Evolutionary conservation across 2,797 vertebrate genomes (phyloP).

Genomic region (Threskiornis aethiopicus): DNA sequence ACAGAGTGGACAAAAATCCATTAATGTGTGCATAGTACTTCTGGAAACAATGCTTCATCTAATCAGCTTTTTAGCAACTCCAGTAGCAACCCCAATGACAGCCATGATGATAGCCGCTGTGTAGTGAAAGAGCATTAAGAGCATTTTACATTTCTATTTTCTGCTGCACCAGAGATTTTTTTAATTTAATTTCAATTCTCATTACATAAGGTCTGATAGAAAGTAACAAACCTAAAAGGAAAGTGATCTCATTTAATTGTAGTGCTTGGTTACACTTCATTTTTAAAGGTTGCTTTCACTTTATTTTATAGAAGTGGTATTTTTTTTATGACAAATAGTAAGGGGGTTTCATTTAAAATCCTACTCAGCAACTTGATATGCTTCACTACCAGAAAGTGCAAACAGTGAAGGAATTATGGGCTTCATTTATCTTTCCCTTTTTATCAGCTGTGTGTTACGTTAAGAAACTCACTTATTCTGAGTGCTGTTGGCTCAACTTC

Average conservation of each 20-base stretch:
- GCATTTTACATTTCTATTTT: background rate
- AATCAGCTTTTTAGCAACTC: background rate
- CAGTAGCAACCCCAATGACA: background rate
- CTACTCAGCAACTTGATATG: conserved; percentile 30
- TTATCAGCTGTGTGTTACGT: conserved; percentile 3
- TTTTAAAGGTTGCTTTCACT: conserved; percentile 39
- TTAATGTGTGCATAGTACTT: background rate
- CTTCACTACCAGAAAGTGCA: conserved; percentile 26
- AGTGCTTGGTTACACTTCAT: background rate
- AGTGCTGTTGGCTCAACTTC: conserved; percentile 40
- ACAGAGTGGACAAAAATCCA: background rate
- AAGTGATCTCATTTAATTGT: background rate
- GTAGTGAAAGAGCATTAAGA: background rate
- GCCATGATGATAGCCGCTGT: background rate
- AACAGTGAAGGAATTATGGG: background rate
- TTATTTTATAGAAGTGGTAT: conserved; percentile 4
- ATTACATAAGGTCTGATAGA: conserved; percentile 1
- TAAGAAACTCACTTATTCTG: conserved; percentile 45
- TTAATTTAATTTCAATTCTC: conserved; percentile 29
- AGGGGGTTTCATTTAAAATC: conserved; percentile 18
- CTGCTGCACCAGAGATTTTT: background rate
- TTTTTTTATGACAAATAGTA: conserved; percentile 28
- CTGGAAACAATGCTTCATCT: background rate
- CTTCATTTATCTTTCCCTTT: conserved; percentile 24
- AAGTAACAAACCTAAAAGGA: conserved; percentile 30